Conservation (phyloP, 2,888 invertebrate genomes). For the Gnatocerus cornutus region DNA sequence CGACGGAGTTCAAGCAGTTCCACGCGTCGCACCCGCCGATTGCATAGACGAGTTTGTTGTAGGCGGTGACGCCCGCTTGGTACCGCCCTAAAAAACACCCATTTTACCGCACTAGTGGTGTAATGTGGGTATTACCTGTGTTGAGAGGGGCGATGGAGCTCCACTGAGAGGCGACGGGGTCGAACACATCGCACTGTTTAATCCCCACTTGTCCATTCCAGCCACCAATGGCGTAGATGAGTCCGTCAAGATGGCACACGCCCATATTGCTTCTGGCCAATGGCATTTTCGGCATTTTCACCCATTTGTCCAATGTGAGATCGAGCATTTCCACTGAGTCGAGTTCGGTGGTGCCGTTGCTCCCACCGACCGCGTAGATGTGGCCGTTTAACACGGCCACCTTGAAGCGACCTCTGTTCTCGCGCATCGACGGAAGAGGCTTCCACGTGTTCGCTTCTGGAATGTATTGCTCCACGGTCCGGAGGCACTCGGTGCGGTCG, state of each 20-base stretch:
- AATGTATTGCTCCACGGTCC: conserved; percentile 83
- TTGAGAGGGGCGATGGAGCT: conserved; percentile 79
- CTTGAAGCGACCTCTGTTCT: conserved; percentile 86
- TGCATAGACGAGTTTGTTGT: conserved; percentile 82
- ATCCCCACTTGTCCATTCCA: conserved; percentile 83
- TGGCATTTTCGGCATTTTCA: conserved; percentile 73
- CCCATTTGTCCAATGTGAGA: conserved; percentile 70
- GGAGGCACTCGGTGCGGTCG: conserved; percentile 88
- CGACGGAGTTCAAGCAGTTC: conserved; percentile 84
- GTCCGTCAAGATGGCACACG: conserved; percentile 77
- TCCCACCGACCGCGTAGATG: conserved; percentile 88
- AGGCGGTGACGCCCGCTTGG: conserved; percentile 83
- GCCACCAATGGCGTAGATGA: conserved; percentile 86
- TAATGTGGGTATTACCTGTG: too few species aligned
- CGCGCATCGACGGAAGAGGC: conserved; percentile 80
- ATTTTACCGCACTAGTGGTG: too few species aligned
- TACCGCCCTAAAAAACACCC: too few species aligned
- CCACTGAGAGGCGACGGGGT: conserved; percentile 79
- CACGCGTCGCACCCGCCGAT: conserved; percentile 93
- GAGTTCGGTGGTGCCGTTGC: conserved; percentile 88
- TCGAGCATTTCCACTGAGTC: conserved; percentile 80
- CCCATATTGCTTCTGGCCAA: conserved; percentile 82
- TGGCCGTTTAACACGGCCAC: conserved; percentile 79
- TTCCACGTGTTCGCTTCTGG: conserved; percentile 82
- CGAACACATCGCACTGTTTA: conserved; percentile 83